phyloP scores from a whole-genome alignment of 2,113 vertebrate species.

The Hassar affinis region DNA sequence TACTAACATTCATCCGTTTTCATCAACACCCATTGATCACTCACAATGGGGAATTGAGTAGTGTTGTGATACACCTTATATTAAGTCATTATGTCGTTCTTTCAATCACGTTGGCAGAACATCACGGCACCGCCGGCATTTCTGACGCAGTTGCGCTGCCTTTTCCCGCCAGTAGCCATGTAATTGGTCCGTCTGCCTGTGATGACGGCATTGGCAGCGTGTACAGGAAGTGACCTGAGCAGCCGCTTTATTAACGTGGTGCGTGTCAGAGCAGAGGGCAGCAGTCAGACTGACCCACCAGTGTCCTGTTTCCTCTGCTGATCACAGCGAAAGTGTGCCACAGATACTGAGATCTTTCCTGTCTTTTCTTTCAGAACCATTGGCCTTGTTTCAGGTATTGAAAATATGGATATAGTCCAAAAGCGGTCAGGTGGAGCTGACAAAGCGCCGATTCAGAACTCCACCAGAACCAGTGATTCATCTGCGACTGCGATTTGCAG shows the following conservation, averaged over 20 bases:
- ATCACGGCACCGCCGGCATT: constrained; percentile 19
- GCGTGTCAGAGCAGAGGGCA: constrained; percentile 32
- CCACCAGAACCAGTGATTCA: background rate
- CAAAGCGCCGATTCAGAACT: background rate
- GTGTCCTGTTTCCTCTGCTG: constrained; percentile 44
- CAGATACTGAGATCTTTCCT: constrained; percentile 29
- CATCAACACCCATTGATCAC: no score
- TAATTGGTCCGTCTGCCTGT: constrained; percentile 38
- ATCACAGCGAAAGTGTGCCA: constrained; percentile 25
- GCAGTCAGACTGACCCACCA: constrained; percentile 17
- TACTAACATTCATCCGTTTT: no score
- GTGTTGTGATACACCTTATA: no score
- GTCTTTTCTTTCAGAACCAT: background rate
- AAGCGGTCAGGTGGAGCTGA: constrained; percentile 19
- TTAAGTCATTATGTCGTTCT: background rate
- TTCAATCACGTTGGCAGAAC: background rate
- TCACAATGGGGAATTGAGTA: no score
- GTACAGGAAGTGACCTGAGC: constrained; percentile 54
- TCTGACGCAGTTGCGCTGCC: background rate
- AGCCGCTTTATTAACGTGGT: constrained; percentile 15
- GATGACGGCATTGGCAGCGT: constrained; percentile 60
- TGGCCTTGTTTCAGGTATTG: background rate
- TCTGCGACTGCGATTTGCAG: background rate
- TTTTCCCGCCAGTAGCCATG: constrained; percentile 33
- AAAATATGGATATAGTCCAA: background rate